phyloP scores from a whole-genome alignment of 2,888 invertebrate species.

The Pecten maximus region DNA sequence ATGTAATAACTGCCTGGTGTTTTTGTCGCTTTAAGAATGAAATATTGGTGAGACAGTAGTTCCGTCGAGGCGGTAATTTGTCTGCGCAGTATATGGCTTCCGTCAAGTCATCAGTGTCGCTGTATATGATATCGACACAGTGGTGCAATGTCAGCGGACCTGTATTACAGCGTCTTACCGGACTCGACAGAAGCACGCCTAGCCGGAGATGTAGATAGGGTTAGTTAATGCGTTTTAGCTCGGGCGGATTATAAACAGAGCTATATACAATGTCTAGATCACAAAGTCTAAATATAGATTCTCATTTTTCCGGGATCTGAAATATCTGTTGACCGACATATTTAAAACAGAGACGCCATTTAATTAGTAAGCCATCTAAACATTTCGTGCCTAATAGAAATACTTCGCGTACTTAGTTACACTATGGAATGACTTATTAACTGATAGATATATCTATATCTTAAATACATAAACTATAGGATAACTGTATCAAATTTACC shows the following conservation, averaged over 20 bases:
- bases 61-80: not conserved
- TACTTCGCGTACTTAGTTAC: too few species aligned
- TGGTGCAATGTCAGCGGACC: not conserved
- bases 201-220: not conserved
- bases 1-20: not conserved
- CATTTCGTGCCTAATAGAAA: too few species aligned
- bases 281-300: not conserved
- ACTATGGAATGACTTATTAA: too few species aligned
- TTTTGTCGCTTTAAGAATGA: not conserved
- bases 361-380: too few species aligned
- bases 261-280: not conserved
- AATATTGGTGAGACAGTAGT: not conserved
- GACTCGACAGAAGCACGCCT: not conserved
- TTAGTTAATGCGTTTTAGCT: not conserved
- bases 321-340: not conserved
- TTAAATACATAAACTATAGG: too few species aligned
- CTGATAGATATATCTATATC: too few species aligned
- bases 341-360: not conserved
- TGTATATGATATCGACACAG: not conserved
- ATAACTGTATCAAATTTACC: too few species aligned
- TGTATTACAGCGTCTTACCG: not conserved
- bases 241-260: not conserved
- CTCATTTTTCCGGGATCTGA: not conserved
- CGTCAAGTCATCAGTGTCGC: not conserved
- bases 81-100: not conserved